Base-by-base conservation (phyloP, 2,113 vertebrate species). In the Malaclemys terrapin region DNA sequence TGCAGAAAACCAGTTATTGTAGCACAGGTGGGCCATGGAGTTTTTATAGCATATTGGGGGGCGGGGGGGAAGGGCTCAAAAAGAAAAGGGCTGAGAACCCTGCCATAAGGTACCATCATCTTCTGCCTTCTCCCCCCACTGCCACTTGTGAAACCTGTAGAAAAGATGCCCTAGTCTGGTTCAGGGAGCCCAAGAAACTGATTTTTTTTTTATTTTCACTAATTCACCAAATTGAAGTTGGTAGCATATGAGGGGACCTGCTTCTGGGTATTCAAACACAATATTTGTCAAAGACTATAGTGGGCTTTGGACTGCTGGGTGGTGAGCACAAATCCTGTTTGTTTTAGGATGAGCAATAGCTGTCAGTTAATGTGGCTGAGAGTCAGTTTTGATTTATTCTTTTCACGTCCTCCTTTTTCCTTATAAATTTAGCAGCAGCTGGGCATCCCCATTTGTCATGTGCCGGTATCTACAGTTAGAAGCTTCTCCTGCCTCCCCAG, bases 361-460 rank as follows among this genome's bases (percentile, higher is more conserved):
- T 94, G 84, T 69, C n/a, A 69, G 31, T 16, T n/a, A 76, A 88
- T 3, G 80, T 80, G 88, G 38, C 83, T 94, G 79, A 94, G 52
- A 65, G 59, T 89, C 75, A 88, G 59, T 78, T 97, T 94, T 92
- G 80, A 93, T 90, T 84, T 3, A 56, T 93, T 93, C 27, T 90
- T 82, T 62, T 91, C 9, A 91, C 87, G 93, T 94, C 75, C n/a
- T 94, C 2, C n/a, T 76, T 90, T 76, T 84, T 96, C 56, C n/a
- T 62, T 91, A 19, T 57, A 53, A 54, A 7, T 84, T 89, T 94
- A 94, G 2, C 62, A 45, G 75, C 89, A 84, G 54, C 6, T 84
- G 38, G 90, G 54, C 25, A 82, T 29, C 78, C 62, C 25, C 11
- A 81, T 90, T 92, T 92, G 38, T 5, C 0, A 89, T 50, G 49